Base-by-base conservation (phyloP, 2,113 vertebrate species). In the Trematocara unimaculatum region DNA sequence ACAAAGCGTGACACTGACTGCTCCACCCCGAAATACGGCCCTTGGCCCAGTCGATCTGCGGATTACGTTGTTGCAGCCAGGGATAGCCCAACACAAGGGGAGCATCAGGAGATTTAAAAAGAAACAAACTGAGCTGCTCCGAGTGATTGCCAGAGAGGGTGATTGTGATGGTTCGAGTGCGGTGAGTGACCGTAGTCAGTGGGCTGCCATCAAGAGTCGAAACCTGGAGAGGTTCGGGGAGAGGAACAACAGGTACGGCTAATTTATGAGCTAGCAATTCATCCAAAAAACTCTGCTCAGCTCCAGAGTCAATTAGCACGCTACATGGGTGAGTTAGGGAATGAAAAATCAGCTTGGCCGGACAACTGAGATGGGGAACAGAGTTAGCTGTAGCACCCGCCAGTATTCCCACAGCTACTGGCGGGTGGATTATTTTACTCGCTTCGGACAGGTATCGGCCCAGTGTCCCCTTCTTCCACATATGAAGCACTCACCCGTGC, bases 401-500 rank as follows among this genome's bases (percentile, higher is more conserved):
- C 51, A 20, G 51, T 53, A 53, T 20, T 1, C 49, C 49, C 8
- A 53, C 18, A 53, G 18, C 49, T 53, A 53, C 18, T 53, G 51
- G 9, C 18, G 5, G 18, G 51, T 5, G 4, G 49, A 53, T 0
- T 53, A 5, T 53, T 53, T 53, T 53, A n/a, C 51, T 53, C 8
- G 3, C 51, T 53, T 53, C 8, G 0, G 18, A 53, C 49, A 53
- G 49, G 49, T 53, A 53, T 53, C 18, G 0, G 2, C 51, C 51
- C 5, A 53, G 2, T 53, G 18, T 53, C 51, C 18, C 51, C 17
- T 47, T 5, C 0, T 9, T 0, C 49, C n/a, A 54, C n/a, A 54
- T 10, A 54, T 2, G 0, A 54, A 54, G n/a, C 5, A 54, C 53
- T 54, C 38, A 33, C 31, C 6, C 31, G 31, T 33, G 31, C 6